A percentile compares a stretch with the other conserved stretches of the same genome.
These are phyloP conservation scores for Saccopteryx leptura DNA, from an alignment of 2,113 vertebrate genomes.

Conservation along the genomic window DNA sequence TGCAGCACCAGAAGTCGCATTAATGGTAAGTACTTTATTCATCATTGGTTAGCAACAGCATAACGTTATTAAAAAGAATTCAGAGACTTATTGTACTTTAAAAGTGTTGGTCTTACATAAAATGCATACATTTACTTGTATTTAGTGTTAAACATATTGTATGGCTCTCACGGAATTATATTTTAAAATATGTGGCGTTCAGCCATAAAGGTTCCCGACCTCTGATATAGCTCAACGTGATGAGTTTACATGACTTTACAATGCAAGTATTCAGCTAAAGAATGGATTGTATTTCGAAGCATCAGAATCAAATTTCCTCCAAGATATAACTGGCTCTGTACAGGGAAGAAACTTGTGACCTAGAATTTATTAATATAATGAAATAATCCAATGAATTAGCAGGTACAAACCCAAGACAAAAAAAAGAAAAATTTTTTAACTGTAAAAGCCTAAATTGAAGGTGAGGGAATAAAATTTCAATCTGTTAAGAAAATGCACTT, in stretches of 20 bases:
- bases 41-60: no score
- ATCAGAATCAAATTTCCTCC: slow-evolving; percentile 4
- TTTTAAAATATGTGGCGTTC: no score
- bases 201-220: no score
- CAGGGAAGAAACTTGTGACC: slow-evolving; percentile 56
- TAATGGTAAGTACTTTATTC: no score
- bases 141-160: no score
- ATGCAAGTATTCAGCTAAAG: slow-evolving; percentile 5
- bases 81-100: no score
- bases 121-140: no score
- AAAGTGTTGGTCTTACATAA: no score
- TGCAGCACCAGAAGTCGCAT: no score
- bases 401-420: slow-evolving; percentile 67
- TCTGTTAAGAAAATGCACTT: not conserved
- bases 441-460: slow-evolving; percentile 55
- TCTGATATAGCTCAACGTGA: not conserved
- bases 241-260: slow-evolving; percentile 10
- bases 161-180: no score
- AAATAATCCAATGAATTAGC: slow-evolving; percentile 66
- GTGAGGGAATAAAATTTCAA: slow-evolving; percentile 25
- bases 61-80: no score
- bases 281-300: slow-evolving; percentile 58
- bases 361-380: slow-evolving; percentile 61
- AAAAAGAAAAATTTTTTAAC: slow-evolving; percentile 62
- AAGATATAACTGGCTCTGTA: slow-evolving; percentile 29